Evolutionary conservation across 2,888 invertebrate species (phyloP).

Genomic region (Brachycybe producta): DNA sequence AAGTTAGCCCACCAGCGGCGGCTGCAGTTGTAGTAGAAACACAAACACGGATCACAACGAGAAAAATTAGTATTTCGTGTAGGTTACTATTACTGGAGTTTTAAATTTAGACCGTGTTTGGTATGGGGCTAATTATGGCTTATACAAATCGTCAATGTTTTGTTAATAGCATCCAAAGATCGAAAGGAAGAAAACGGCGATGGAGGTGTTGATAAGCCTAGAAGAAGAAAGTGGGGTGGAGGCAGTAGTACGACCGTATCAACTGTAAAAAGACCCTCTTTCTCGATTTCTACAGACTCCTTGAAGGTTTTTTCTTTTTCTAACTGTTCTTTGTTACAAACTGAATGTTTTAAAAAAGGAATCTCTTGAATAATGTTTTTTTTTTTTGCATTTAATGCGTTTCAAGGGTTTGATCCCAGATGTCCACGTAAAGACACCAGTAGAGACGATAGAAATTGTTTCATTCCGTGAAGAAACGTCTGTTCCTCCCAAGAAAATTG

Average conservation of each 20-base stretch:
- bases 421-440: too few species aligned
- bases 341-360: background rate
- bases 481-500: too few species aligned
- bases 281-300: slow-evolving; percentile 60
- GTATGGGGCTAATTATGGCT: too few species aligned
- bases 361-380: too few species aligned
- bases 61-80: slow-evolving; percentile 16
- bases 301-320: slow-evolving; percentile 40
- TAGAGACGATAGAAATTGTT: too few species aligned
- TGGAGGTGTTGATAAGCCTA: slow-evolving; percentile 20
- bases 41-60: slow-evolving; percentile 4
- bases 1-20: too few species aligned
- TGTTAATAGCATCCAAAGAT: slow-evolving; percentile 14
- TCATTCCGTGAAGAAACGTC: too few species aligned
- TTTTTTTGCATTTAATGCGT: too few species aligned
- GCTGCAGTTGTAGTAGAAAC: too few species aligned
- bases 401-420: slow-evolving; percentile 39
- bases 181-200: slow-evolving; percentile 28
- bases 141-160: background rate
- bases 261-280: slow-evolving; percentile 44
- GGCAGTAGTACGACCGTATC: slow-evolving; percentile 27
- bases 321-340: background rate
- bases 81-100: background rate
- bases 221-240: slow-evolving; percentile 38
- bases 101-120: background rate